Conservation (phyloP, 2,888 invertebrate genomes). For the Agonum fuliginosum region DNA sequence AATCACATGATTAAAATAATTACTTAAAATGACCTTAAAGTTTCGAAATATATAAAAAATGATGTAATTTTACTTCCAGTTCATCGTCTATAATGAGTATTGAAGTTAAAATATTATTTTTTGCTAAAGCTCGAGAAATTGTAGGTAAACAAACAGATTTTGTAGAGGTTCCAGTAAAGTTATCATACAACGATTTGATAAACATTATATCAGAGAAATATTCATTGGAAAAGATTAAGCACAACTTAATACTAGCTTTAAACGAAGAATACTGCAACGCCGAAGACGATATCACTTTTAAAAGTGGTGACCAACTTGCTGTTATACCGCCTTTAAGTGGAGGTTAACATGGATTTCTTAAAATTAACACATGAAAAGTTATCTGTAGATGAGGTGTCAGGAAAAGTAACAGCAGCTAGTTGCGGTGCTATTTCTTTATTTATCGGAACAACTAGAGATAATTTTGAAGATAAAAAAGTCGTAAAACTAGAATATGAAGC, state of each 20-base stretch:
- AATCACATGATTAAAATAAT: constrained; percentile 8
- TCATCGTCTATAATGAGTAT: constrained; percentile 70
- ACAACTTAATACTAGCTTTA: constrained; percentile 85
- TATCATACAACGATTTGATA: constrained; percentile 78
- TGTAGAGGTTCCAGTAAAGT: constrained; percentile 74
- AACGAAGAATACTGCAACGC: constrained; percentile 87
- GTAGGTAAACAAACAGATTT: constrained; percentile 78
- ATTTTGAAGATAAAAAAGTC: constrained; percentile 90
- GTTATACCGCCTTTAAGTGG: constrained; percentile 96
- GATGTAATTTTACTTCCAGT: not conserved
- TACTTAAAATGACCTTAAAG: constrained; percentile 5
- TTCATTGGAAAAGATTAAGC: constrained; percentile 80
- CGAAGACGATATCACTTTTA: constrained; percentile 76
- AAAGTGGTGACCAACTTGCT: constrained; percentile 87
- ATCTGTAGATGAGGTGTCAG: constrained; percentile 80
- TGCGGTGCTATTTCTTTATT: constrained; percentile 95
- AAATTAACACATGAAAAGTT: constrained; percentile 81
- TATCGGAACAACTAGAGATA: constrained; percentile 91
- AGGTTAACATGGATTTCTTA: constrained; percentile 86
- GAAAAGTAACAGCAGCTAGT: constrained; percentile 79
- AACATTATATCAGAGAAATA: constrained; percentile 77
- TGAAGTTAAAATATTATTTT: constrained; percentile 86
- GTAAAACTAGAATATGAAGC: constrained; percentile 93
- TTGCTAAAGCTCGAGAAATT: constrained; percentile 92
- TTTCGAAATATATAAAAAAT: not conserved